Evolutionary conservation across 2,113 vertebrate genomes (phyloP).

Genomic region (Daphoenositta chrysoptera): DNA sequence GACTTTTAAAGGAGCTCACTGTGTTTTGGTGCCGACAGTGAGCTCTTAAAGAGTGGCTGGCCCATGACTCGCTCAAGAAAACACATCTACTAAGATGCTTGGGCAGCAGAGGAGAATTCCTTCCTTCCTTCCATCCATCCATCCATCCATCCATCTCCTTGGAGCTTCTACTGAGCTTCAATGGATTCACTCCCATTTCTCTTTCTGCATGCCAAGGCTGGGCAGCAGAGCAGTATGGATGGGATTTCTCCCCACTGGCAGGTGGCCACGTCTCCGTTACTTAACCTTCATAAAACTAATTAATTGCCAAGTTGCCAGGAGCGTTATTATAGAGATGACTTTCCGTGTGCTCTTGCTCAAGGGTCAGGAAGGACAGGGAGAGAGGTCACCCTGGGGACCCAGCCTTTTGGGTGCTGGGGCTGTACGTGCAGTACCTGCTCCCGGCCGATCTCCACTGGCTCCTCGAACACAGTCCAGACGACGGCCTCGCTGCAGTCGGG

Average conservation of each 20-base stretch:
- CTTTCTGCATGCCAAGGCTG: not conserved
- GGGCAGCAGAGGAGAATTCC: not conserved
- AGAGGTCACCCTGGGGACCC: not conserved
- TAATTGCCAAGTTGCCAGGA: not conserved
- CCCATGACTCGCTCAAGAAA: not conserved
- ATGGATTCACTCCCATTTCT: not conserved
- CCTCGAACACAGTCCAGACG: constrained; percentile 82
- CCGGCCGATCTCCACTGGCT: constrained; percentile 72
- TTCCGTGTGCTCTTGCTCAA: not conserved
- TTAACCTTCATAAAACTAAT: not conserved
- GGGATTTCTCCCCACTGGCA: not conserved
- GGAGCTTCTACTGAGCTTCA: not conserved
- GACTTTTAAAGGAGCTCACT: not conserved
- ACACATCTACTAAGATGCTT: not conserved
- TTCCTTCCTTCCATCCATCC: not conserved
- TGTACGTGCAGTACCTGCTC: constrained; percentile 62
- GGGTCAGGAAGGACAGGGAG: not conserved
- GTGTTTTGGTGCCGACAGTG: not conserved
- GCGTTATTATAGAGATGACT: not conserved
- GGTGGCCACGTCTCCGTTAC: not conserved
- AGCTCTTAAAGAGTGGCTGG: not conserved
- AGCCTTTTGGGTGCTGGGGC: rapidly evolving
- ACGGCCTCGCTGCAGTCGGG: constrained; percentile 78
- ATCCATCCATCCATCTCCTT: not conserved
- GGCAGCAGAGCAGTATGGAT: rapidly evolving